Percentiles rank a stretch among this genome's conserved stretches.
Conservation (phyloP, 1,140 invertebrate species). For the Trichomalopsis sarcophagae region DNA sequence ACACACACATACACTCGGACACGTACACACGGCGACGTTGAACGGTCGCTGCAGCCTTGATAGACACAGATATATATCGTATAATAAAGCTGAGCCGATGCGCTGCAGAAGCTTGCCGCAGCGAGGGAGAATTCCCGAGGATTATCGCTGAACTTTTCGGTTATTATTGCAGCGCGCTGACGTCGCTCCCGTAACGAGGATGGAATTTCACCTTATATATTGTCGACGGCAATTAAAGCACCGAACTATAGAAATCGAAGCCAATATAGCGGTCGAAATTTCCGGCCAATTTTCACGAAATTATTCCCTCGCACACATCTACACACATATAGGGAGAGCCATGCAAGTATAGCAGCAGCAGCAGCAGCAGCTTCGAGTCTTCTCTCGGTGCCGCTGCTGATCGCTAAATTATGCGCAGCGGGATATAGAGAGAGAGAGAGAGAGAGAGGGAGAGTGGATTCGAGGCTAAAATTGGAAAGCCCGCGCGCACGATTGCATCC, state of each 20-base stretch:
- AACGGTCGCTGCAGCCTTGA: not conserved
- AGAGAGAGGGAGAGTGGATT: constrained; percentile 51
- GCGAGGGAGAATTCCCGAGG: not conserved
- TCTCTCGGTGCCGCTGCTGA: constrained; percentile 45
- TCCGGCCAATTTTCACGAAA: not conserved
- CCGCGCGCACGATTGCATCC: constrained; percentile 57
- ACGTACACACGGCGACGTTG: not conserved
- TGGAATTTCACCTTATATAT: not conserved
- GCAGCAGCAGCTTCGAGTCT: not conserved
- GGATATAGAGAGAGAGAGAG: constrained; percentile 14
- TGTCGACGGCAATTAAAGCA: not conserved
- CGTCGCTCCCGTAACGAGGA: not conserved
- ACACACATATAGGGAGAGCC: not conserved
- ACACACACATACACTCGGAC: not conserved
- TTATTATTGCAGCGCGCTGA: too few species aligned
- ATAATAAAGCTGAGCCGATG: not conserved
- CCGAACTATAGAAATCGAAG: not conserved
- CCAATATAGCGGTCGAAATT: not conserved
- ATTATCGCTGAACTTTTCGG: not conserved
- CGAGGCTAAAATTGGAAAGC: constrained; percentile 49
- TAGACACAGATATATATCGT: not conserved
- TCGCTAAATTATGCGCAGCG: constrained; percentile 63
- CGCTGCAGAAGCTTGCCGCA: not conserved
- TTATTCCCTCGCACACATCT: not conserved
- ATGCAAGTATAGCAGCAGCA: not conserved